Evolutionary conservation across 2,888 invertebrate genomes (phyloP), one percentile per base, ranked within the genome.

Genomic region (Drosophila koepferae): DNA sequence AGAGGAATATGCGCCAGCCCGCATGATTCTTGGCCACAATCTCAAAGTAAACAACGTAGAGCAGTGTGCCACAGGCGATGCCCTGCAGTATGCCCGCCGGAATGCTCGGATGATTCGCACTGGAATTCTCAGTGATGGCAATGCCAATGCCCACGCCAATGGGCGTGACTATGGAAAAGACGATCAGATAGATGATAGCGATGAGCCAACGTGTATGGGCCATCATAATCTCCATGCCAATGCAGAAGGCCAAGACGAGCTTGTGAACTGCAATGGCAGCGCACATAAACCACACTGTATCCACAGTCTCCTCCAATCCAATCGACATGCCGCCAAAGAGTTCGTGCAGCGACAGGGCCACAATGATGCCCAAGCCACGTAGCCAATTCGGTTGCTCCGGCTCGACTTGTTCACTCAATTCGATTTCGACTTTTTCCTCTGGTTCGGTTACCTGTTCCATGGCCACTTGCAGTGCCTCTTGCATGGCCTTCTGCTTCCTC

Each of bases 21-120:
- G 92, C 87, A 54, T 91, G 91, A 54, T 92, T 91, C 68, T 93
- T 94, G 53, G 95, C 95, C 90, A 99, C 95, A 68, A 99, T 97
- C 93, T 99, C 99, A 92, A 99, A 98, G 94, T 98, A 98, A 28
- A 98, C 98, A 23, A 99, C 98, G 93, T 98, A 99, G 12, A 99
- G 94, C 51, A 99, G 95, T 0, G 99, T 99, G 31, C 99, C 99
- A 54, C 97, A 96, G 0, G 99, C 98, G 18, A 89, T 69, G 6
- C 89, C 98, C 94, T 98, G 97, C 23, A 92, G 71, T 16, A 96
- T 94, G 53, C 95, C 95, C 0, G 96, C 95, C 14, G 95, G 94
- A 14, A 96, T 94, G 20, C 94, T 95, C 0, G 95, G 94, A 1
- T 95, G 94, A 0, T 95, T 93, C 0, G 94, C 94, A 58, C 94